Evolutionary conservation across 2,797 vertebrate genomes (phyloP).

Genomic region (Brachyalestes nurse): DNA sequence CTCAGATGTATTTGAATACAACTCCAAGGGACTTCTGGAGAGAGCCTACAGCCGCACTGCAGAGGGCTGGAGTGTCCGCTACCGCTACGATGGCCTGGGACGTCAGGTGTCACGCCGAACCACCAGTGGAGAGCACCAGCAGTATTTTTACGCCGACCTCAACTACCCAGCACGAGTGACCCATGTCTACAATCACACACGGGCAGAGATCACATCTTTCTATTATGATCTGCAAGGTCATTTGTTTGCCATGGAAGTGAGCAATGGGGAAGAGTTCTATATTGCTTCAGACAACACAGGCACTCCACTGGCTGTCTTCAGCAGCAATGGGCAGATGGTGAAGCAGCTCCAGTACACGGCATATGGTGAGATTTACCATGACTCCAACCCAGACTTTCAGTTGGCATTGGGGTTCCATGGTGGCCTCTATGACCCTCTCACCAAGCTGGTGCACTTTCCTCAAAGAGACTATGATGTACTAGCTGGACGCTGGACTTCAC

Average conservation of each 20-base stretch:
- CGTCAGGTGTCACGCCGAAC: constrained; percentile 86
- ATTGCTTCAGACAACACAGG: constrained; percentile 88
- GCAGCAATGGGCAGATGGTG: constrained; percentile 89
- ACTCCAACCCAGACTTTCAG: constrained; percentile 89
- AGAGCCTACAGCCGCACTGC: constrained; percentile 84
- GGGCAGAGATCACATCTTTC: constrained; percentile 86
- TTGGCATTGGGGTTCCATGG: constrained; percentile 88
- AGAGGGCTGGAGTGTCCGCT: constrained; percentile 85
- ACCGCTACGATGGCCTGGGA: constrained; percentile 85
- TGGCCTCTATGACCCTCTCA: constrained; percentile 88
- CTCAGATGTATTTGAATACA: constrained; percentile 85
- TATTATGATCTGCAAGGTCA: constrained; percentile 91
- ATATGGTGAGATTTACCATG: constrained; percentile 82
- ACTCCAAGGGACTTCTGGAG: constrained; percentile 87
- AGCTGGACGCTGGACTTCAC: constrained; percentile 88
- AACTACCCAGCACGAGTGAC: constrained; percentile 87
- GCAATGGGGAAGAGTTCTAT: constrained; percentile 87
- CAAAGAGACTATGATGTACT: constrained; percentile 89
- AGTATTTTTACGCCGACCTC: constrained; percentile 89
- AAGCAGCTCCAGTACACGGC: constrained; percentile 80
- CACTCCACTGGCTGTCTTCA: constrained; percentile 87
- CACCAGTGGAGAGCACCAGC: constrained; percentile 84
- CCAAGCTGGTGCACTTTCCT: constrained; percentile 88
- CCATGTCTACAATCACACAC: constrained; percentile 89
- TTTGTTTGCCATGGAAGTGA: constrained; percentile 91